phyloP scores from a whole-genome alignment of 2,113 vertebrate species.

The Mesembrinibis cayennensis region DNA sequence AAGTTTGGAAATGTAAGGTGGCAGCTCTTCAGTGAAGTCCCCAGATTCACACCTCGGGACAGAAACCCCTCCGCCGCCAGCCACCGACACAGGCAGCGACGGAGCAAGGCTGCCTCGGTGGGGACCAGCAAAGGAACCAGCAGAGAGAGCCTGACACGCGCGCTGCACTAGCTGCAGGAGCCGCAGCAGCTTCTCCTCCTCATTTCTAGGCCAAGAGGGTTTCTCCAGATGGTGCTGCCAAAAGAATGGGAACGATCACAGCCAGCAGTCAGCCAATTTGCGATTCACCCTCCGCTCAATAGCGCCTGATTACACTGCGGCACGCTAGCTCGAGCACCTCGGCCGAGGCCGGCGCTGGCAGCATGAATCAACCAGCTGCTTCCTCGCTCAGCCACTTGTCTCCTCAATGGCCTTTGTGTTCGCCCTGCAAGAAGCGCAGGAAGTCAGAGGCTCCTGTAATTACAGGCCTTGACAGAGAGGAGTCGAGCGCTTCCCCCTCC shows the following conservation, averaged over 20 bases:
- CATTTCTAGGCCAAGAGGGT: not conserved
- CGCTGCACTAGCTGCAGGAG: not conserved
- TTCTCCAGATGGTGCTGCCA: not conserved
- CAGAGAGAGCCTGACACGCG: not conserved
- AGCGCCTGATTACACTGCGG: not conserved
- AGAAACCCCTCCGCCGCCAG: not conserved
- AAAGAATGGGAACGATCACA: not conserved
- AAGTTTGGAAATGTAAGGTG: fast-evolving
- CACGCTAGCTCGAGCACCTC: not conserved
- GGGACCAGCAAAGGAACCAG: not conserved
- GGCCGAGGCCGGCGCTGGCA: not conserved
- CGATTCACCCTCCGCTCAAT: not conserved
- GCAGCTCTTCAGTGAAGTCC: not conserved
- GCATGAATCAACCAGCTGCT: not conserved
- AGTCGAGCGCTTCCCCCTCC: not conserved
- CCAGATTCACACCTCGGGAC: too few species aligned
- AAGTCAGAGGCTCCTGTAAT: not conserved
- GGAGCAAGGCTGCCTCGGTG: fast-evolving
- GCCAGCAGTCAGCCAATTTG: not conserved
- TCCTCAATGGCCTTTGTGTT: not conserved
- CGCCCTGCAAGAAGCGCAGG: not conserved
- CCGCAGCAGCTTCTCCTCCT: not conserved
- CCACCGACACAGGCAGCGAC: not conserved
- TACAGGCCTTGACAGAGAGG: not conserved
- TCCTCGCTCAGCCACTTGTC: not conserved